Evolutionary conservation across 2,888 invertebrate species (phyloP).

Genomic region (Drosophila mimetica): DNA sequence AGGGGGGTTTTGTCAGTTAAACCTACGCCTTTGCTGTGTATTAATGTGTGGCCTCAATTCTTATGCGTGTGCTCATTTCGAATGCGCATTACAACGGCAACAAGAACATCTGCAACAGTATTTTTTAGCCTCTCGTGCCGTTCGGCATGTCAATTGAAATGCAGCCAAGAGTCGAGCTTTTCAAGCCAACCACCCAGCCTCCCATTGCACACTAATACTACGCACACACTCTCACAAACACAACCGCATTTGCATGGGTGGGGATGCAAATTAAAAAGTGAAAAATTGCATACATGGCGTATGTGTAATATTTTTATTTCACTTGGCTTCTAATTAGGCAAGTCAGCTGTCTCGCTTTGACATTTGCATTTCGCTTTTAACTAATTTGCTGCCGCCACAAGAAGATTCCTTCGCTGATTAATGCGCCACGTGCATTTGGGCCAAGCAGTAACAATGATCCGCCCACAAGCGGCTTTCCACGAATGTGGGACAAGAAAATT

Average conservation of each 20-base stretch:
- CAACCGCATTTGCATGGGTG: constrained; percentile 19
- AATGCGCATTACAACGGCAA: constrained; percentile 76
- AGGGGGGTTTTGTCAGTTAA: too few relatives aligned
- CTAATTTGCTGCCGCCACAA: constrained; percentile 64
- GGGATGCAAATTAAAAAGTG: constrained; percentile 68
- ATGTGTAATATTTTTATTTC: constrained; percentile 80
- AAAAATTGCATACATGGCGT: constrained; percentile 66
- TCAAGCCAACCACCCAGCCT: constrained; percentile 15
- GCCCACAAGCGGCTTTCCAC: constrained; percentile 17
- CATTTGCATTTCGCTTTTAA: constrained; percentile 69
- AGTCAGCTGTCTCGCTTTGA: constrained; percentile 55
- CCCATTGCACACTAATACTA: background rate
- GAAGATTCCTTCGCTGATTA: constrained; percentile 55
- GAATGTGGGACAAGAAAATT: constrained; percentile 45
- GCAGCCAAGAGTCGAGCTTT: constrained; percentile 55
- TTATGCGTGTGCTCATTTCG: constrained; percentile 79
- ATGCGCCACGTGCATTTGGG: constrained; percentile 68
- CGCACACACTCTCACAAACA: constrained; percentile 1
- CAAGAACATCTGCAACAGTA: constrained; percentile 43
- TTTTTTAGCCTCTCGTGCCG: constrained; percentile 49
- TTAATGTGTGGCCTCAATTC: constrained; percentile 77
- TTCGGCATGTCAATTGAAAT: constrained; percentile 73
- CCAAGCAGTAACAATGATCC: constrained; percentile 55
- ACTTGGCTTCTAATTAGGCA: constrained; percentile 77
- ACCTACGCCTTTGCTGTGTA: constrained; percentile 44